Conservation (phyloP, 2,797 vertebrate species). For the Ciconia nigra region DNA sequence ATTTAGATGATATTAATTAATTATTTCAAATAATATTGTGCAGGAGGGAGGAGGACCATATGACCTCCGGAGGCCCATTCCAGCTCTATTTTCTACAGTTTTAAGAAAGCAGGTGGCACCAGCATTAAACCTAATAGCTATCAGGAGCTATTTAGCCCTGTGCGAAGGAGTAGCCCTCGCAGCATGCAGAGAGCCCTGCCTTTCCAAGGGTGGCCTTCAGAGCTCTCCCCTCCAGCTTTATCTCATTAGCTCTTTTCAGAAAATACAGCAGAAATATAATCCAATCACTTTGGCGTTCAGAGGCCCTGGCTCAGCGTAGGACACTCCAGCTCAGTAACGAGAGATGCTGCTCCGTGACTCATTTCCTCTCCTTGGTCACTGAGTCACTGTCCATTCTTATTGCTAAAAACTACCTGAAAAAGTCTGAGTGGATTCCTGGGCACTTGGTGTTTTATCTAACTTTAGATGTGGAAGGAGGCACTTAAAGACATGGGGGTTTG, state of each 20-base stretch:
- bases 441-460: neutral
- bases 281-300: neutral
- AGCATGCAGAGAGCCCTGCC: neutral
- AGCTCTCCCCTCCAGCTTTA: neutral
- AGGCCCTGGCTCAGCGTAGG: conserved; percentile 8
- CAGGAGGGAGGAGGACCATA: neutral
- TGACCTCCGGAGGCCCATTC: neutral
- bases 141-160: neutral
- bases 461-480: neutral
- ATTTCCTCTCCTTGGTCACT: conserved; percentile 54
- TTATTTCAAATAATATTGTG: neutral
- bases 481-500: neutral
- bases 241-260: conserved; percentile 3
- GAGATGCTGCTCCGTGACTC: conserved; percentile 53
- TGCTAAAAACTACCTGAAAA: neutral
- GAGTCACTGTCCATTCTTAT: conserved; percentile 57
- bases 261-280: conserved; percentile 14
- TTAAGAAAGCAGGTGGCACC: neutral
- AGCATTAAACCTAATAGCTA: too few relatives aligned
- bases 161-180: neutral
- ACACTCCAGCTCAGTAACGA: neutral
- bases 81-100: neutral
- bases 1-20: neutral
- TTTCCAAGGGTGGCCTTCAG: neutral
- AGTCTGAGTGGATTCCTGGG: neutral